Conservation (phyloP, 2,888 invertebrate genomes). For the Scaptomyza flava region DNA sequence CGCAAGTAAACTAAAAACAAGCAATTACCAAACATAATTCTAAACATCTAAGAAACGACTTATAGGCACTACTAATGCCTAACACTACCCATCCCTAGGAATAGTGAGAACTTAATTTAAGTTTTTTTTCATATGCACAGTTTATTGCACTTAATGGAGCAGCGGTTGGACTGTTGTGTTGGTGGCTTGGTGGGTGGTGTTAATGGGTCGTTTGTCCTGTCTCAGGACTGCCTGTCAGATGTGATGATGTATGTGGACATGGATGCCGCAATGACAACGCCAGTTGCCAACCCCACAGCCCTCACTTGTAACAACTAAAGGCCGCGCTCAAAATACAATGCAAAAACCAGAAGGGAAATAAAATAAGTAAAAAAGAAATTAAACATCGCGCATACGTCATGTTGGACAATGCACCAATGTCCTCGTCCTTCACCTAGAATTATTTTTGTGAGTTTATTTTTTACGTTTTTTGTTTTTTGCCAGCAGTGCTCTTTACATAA, state of each 20-base stretch:
- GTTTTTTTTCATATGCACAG: constrained; percentile 50
- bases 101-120: constrained; percentile 58
- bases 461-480: constrained; percentile 39
- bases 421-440: constrained; percentile 83
- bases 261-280: constrained; percentile 53
- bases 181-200: constrained; percentile 27
- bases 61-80: constrained; percentile 1
- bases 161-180: constrained; percentile 14
- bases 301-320: constrained; percentile 24
- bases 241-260: constrained; percentile 71
- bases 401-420: constrained; percentile 50
- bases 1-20: too few relatives aligned
- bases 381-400: constrained; percentile 57
- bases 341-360: constrained; percentile 22
- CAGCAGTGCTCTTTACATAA: constrained; percentile 71
- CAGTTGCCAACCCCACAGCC: constrained; percentile 40
- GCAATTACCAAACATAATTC: too few relatives aligned
- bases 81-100: constrained; percentile 40
- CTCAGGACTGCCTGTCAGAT: constrained; percentile 67
- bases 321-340: constrained; percentile 69
- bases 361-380: constrained; percentile 34
- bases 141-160: constrained; percentile 80
- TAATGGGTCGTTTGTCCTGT: constrained; percentile 50
- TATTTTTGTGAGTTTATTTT: constrained; percentile 72
- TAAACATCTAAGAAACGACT: background rate